Evolutionary conservation across 2,797 vertebrate species (phyloP).

Genomic region (Pachyuromys duprasi): DNA sequence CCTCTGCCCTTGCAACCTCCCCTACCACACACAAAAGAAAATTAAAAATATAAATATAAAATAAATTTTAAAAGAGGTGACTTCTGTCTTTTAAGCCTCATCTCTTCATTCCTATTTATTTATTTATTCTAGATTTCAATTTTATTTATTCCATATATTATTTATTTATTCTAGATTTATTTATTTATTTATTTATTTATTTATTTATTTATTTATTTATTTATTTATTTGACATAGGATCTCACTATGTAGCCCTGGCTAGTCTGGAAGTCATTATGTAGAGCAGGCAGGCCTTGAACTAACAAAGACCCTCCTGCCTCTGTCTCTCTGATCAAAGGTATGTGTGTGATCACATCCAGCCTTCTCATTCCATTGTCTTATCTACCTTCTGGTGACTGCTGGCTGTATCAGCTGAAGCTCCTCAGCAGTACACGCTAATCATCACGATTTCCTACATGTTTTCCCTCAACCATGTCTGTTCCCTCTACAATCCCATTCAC

Average conservation of each 20-base stretch:
- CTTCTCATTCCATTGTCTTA: neutral
- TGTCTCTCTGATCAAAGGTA: neutral
- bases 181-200: neutral
- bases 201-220: too few relatives aligned
- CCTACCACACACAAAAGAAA: too few relatives aligned
- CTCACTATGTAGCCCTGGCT: neutral
- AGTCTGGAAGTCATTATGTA: neutral
- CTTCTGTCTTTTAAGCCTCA: neutral
- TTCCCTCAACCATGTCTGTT: neutral
- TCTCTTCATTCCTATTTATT: neutral
- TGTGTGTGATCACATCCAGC: accelerated
- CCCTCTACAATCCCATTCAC: neutral
- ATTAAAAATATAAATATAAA: too few relatives aligned
- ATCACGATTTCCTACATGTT: neutral
- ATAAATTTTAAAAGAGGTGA: neutral
- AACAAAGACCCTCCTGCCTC: neutral
- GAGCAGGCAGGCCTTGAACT: neutral
- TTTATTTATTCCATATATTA: neutral
- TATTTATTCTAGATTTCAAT: neutral
- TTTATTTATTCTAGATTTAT: neutral
- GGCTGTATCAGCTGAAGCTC: neutral
- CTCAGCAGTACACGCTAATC: neutral
- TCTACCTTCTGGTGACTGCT: neutral
- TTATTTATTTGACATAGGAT: neutral
- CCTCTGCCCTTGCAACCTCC: too few relatives aligned